Percentiles rank a stretch among this genome's conserved stretches.
Evolutionary conservation across 1,140 invertebrate species (phyloP).

Genomic region (Megalopta genalis): DNA sequence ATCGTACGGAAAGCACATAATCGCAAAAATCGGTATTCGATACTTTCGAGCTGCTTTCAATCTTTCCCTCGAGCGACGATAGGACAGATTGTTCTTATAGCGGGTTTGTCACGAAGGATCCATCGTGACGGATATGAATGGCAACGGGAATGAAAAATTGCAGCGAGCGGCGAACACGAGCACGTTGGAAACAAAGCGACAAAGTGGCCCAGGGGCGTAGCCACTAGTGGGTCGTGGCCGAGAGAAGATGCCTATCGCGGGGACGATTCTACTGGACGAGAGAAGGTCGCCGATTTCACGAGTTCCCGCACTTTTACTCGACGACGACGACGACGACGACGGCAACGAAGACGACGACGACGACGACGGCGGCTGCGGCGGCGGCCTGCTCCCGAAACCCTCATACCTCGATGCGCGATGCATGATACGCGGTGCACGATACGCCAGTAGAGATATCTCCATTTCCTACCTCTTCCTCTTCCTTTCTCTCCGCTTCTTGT

Average conservation of each 20-base stretch:
- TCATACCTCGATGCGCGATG: constrained; percentile 71
- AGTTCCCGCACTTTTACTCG: constrained; percentile 61
- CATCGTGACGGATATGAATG: background rate
- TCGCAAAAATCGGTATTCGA: no score
- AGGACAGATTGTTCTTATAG: background rate
- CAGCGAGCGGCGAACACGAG: background rate
- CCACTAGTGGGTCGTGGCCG: constrained; percentile 26
- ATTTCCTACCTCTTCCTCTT: constrained; percentile 59
- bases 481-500: no score
- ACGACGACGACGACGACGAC: constrained; percentile 57
- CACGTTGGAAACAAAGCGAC: background rate
- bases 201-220: constrained; percentile 46
- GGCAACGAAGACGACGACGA: constrained; percentile 53
- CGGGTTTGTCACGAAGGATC: background rate
- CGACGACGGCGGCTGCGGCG: constrained; percentile 60
- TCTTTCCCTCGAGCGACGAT: no score
- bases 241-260: constrained; percentile 46
- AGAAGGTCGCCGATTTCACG: constrained; percentile 59
- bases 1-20: no score
- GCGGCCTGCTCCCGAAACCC: constrained; percentile 76
- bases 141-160: background rate
- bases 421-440: constrained; percentile 28
- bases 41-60: no score
- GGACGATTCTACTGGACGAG: constrained; percentile 49
- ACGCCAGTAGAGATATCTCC: constrained; percentile 69